Evolutionary conservation across 2,888 invertebrate species (phyloP).

Genomic region (Ormyrus pomaceus): DNA sequence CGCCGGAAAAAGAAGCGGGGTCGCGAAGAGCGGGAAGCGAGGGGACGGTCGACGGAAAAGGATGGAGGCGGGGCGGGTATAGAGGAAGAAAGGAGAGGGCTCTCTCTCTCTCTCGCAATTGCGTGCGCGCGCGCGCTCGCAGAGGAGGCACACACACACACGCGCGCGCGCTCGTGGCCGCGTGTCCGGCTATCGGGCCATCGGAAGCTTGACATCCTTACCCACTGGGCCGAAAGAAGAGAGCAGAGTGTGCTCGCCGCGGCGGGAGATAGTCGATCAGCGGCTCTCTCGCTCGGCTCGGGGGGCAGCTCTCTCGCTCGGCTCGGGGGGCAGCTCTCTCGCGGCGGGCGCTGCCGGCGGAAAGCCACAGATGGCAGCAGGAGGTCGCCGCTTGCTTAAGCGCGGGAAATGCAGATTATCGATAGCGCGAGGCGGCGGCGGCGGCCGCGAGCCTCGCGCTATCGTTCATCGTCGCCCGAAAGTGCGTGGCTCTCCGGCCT

Average conservation of each 20-base stretch:
- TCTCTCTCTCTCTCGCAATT: too few species aligned
- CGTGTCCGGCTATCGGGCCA: slow-evolving; percentile 14
- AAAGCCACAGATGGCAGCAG: slow-evolving; percentile 68
- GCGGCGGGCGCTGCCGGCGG: slow-evolving; percentile 22
- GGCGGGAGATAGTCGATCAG: slow-evolving; percentile 33
- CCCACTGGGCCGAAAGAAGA: slow-evolving; percentile 61
- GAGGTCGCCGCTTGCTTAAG: slow-evolving; percentile 40
- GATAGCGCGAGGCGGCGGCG: slow-evolving; percentile 49
- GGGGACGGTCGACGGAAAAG: slow-evolving; percentile 34
- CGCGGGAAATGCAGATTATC: slow-evolving; percentile 62
- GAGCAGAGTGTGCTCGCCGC: neutral
- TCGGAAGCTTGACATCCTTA: slow-evolving; percentile 59
- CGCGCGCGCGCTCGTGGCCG: neutral
- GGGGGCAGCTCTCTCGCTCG: neutral
- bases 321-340: neutral
- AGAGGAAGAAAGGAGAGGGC: neutral
- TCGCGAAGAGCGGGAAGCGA: slow-evolving; percentile 33
- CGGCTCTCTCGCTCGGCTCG: neutral
- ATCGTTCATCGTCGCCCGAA: slow-evolving; percentile 24
- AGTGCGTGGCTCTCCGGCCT: slow-evolving; percentile 29
- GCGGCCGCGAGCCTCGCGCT: slow-evolving; percentile 57
- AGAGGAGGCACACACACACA: neutral
- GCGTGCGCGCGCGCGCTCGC: neutral
- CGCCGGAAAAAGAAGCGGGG: slow-evolving; percentile 34
- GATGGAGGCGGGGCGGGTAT: slow-evolving; percentile 26